phyloP scores from a whole-genome alignment of 2,113 vertebrate species.

The Syngnathus typhle region DNA sequence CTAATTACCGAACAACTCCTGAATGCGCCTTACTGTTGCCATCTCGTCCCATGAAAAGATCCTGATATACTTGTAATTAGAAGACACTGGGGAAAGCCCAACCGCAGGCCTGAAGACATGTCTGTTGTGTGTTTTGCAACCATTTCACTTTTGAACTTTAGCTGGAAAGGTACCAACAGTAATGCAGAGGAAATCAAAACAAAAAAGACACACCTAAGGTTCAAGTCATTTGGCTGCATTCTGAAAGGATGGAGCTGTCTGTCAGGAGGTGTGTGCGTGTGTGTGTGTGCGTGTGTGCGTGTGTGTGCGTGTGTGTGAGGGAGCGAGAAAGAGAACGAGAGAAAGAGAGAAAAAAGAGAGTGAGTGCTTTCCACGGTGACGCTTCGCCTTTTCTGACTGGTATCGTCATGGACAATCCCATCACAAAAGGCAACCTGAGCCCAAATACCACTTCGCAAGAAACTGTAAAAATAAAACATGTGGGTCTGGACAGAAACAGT shows the following conservation, averaged over 20 bases:
- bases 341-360: neutral
- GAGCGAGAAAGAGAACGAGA: neutral
- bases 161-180: constrained; percentile 34
- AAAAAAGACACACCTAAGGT: constrained; percentile 44
- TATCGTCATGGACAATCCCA: constrained; percentile 67
- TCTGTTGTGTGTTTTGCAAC: constrained; percentile 41
- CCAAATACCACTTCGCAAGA: constrained; percentile 69
- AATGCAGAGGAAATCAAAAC: constrained; percentile 43
- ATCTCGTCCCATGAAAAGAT: constrained; percentile 48
- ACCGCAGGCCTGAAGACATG: constrained; percentile 43
- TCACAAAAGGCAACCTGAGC: constrained; percentile 71
- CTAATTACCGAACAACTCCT: constrained; percentile 64
- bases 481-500: constrained; percentile 59
- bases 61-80: constrained; percentile 53
- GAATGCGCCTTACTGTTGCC: constrained; percentile 40
- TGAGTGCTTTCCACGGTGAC: constrained; percentile 25
- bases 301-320: neutral
- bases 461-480: constrained; percentile 77
- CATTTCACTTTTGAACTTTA: constrained; percentile 48
- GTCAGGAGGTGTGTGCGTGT: neutral
- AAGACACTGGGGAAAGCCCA: constrained; percentile 59
- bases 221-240: constrained; percentile 26
- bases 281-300: neutral
- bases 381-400: constrained; percentile 42
- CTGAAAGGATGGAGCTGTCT: constrained; percentile 21